Evolutionary conservation across 2,797 vertebrate genomes (phyloP).

Genomic region (Pseudochirops corinnae): DNA sequence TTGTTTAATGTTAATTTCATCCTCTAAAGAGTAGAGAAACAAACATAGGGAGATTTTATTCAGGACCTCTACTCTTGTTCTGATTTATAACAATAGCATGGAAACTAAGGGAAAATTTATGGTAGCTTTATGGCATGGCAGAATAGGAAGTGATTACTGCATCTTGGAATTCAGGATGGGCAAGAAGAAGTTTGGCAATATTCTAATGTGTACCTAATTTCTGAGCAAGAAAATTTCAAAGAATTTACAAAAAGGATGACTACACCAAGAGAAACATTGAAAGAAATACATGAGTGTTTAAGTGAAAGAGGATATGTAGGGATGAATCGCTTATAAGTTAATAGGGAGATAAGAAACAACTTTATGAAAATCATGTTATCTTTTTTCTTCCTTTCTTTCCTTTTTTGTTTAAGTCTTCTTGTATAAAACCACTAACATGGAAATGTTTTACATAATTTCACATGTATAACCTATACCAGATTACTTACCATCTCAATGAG

Average conservation of each 20-base stretch:
- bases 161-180: neutral
- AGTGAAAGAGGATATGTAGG: neutral
- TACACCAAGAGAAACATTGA: neutral
- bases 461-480: neutral
- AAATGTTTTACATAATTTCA: neutral
- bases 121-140: neutral
- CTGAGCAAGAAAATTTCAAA: neutral
- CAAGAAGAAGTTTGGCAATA: neutral
- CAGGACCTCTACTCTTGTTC: neutral
- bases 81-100: neutral
- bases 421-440: neutral
- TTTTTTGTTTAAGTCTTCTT: neutral
- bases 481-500: neutral
- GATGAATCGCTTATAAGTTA: neutral
- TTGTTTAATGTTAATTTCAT: neutral
- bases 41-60: neutral
- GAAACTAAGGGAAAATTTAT: neutral
- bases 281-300: neutral
- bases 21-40: neutral
- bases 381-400: neutral
- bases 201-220: neutral
- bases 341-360: neutral
- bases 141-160: neutral
- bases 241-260: neutral
- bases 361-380: neutral